Percentiles rank a stretch among this genome's conserved stretches.
These are phyloP conservation scores for Scophthalmus maximus DNA, from an alignment of 2,113 vertebrate genomes.

Conservation along the genomic window DNA sequence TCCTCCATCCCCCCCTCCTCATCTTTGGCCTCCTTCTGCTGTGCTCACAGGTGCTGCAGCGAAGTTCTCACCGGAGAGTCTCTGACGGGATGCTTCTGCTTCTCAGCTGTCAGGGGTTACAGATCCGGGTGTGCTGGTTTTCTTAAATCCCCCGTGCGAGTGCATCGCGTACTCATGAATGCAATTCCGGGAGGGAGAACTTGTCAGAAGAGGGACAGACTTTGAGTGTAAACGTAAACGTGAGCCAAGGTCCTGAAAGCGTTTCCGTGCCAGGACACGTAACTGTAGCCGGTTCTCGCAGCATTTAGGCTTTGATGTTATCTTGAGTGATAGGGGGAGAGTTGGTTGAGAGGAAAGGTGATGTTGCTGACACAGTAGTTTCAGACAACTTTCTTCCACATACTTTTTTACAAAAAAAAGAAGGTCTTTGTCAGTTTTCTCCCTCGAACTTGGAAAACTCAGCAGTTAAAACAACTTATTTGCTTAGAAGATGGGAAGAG, in stretches of 20 bases:
- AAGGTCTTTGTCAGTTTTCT: constrained; percentile 40
- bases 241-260: constrained; percentile 10
- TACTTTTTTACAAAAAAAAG: constrained; percentile 15
- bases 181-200: background rate
- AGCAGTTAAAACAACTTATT: constrained; percentile 19
- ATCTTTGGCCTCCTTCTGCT: constrained; percentile 45
- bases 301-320: constrained; percentile 66
- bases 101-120: constrained; percentile 27
- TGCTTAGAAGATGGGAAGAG: constrained; percentile 29
- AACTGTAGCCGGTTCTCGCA: constrained; percentile 38
- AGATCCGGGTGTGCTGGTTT: constrained; percentile 22
- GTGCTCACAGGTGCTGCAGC: background rate
- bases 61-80: too few relatives aligned
- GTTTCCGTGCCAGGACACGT: constrained; percentile 37
- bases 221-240: background rate
- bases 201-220: constrained; percentile 2
- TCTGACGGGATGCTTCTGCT: constrained; percentile 17
- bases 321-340: constrained; percentile 60
- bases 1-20: constrained; percentile 37
- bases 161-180: constrained; percentile 4
- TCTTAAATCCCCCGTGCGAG: constrained; percentile 25
- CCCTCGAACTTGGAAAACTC: constrained; percentile 30
- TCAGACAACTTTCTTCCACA: constrained; percentile 57
- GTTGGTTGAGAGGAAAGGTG: constrained; percentile 50
- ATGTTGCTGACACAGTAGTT: constrained; percentile 70